Evolutionary conservation across 2,797 vertebrate genomes (phyloP), one percentile per base, ranked within the genome.

Genomic region (Halcyon badia): DNA sequence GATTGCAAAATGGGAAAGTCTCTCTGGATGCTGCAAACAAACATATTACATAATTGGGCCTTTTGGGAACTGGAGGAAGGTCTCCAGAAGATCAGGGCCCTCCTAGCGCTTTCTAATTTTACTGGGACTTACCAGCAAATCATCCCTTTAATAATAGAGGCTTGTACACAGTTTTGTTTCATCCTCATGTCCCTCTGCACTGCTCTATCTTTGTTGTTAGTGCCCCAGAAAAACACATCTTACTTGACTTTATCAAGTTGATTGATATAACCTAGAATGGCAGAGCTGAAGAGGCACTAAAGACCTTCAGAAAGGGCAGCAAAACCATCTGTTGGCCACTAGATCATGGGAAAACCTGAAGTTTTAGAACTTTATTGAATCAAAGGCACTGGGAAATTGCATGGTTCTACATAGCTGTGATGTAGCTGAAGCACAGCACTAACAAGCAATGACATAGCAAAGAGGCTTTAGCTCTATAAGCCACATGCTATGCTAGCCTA

Each of bases 41-140:
- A 92, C 60, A 71, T 1, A n/a, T 95, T 96, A 96, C 2, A 2
- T 94, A 97, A 97, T 25, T 46, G 51, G 73, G 77, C 80, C 68
- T 87, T 76, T 62, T 60, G 88, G 91, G 93, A 96, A 66, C 51
- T 9, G 10, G 68, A 69, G 69, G 76, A 79, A 90, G 61, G 46
- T 90, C 93, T 97, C 83, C 86, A 89, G 58, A 93, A 91, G 73
- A 94, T 66, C 77, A 66, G 72, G 70, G 72, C 41, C 58, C 73
- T 94, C 84, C 49, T 64, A 89, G 61, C 0, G 1, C 83, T 92
- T 88, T 83, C 88, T 90, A 66, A 92, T 96, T 94, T 94, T 90
- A 64, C 52, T 66, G 46, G 58, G 51, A 70, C 70, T 91, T 86
- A 81, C 81, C 51, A 89, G 49, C 60, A 88, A 85, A 56, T 19